A percentile compares a stretch with the other conserved stretches of the same genome.
Conservation (phyloP, 2,113 vertebrate species). For the Tamias sibiricus region DNA sequence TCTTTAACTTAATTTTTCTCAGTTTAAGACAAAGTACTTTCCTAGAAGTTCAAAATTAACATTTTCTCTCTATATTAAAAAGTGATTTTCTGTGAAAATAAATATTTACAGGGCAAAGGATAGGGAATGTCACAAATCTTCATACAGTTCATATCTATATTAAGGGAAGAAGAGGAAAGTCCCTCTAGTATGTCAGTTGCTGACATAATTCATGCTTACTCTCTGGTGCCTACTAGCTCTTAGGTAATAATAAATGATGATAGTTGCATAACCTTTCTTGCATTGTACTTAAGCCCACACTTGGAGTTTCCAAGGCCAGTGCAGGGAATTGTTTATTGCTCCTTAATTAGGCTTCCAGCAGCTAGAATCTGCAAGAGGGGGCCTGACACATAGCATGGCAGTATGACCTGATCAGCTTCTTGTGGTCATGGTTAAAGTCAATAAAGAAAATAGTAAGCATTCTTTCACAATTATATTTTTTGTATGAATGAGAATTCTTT, state of each 20-base stretch:
- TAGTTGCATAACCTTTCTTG: neutral
- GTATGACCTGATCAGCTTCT: slow-evolving; percentile 5
- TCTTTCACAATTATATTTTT: neutral
- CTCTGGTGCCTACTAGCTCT: slow-evolving; percentile 32
- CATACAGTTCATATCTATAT: neutral
- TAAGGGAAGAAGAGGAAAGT: slow-evolving; percentile 39
- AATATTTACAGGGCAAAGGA: neutral
- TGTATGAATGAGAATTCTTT: slow-evolving; percentile 15
- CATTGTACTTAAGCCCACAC: neutral
- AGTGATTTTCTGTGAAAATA: slow-evolving; percentile 43
- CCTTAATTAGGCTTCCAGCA: slow-evolving; percentile 53
- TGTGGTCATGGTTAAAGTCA: neutral
- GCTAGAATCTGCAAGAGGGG: slow-evolving; percentile 41
- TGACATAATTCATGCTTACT: neutral
- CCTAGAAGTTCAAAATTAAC: slow-evolving; percentile 56
- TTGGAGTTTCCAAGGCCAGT: slow-evolving; percentile 18
- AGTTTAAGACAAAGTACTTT: slow-evolving; percentile 24
- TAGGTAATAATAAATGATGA: neutral
- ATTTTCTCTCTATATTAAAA: slow-evolving; percentile 35
- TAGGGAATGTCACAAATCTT: neutral
- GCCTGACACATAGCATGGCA: neutral
- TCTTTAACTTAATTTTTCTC: slow-evolving; percentile 47
- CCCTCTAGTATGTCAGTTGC: neutral
- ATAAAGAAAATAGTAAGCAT: neutral
- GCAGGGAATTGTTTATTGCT: slow-evolving; percentile 8